Evolutionary conservation across 1,140 invertebrate genomes (phyloP).

Genomic region (Cydia pomonella): DNA sequence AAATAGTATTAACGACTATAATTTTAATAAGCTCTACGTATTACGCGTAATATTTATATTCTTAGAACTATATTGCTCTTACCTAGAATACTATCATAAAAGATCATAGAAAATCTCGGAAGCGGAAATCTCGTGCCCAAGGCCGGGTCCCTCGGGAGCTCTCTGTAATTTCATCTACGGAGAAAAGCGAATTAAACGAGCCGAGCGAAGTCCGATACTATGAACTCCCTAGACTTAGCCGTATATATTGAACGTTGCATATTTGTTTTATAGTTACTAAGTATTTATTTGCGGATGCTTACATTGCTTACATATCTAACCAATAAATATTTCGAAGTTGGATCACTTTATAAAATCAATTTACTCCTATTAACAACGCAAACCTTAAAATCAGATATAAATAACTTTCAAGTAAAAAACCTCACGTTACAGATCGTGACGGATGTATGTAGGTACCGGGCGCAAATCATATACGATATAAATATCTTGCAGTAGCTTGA

Average conservation of each 20-base stretch:
- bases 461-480: background rate
- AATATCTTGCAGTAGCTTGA: background rate
- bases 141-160: background rate
- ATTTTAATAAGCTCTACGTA: too few relatives aligned
- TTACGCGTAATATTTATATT: too few relatives aligned
- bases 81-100: background rate
- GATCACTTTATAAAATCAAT: background rate
- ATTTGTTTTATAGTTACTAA: background rate
- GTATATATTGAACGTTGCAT: background rate
- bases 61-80: background rate
- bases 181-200: background rate
- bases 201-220: background rate
- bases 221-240: background rate
- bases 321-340: background rate
- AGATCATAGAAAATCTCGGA: background rate
- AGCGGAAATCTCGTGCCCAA: background rate
- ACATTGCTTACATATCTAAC: background rate
- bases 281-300: background rate
- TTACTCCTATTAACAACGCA: conserved; percentile 1
- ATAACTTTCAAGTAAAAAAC: conserved; percentile 8
- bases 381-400: conserved; percentile 10
- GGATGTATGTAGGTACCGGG: conserved; percentile 23
- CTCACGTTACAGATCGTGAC: conserved; percentile 18
- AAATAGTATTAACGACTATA: too few relatives aligned
- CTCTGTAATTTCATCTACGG: background rate